Conservation (phyloP, 2,888 invertebrate genomes). For the Arctia plantaginis region DNA sequence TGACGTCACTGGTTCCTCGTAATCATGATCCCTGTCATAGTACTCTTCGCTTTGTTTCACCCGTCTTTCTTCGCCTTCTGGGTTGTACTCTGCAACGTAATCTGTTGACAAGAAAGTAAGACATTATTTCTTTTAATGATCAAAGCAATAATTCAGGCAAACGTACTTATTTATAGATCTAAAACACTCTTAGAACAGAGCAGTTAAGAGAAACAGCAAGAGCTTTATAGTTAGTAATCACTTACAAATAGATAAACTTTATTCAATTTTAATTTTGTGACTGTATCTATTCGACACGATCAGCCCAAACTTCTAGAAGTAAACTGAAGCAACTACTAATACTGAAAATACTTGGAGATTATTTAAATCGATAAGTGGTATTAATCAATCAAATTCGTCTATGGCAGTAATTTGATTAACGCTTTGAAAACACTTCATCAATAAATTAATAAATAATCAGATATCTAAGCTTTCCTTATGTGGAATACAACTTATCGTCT, state of each 20-base stretch:
- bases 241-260: not conserved
- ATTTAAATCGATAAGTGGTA: not conserved
- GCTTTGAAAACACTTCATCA: not conserved
- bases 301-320: not conserved
- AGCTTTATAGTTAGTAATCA: not conserved
- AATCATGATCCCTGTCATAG: constrained; percentile 67
- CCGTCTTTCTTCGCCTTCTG: constrained; percentile 48
- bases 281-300: not conserved
- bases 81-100: constrained; percentile 69
- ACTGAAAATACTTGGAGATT: not conserved
- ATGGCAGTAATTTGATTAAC: not conserved
- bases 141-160: too few relatives aligned
- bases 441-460: not conserved
- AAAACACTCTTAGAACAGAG: too few relatives aligned
- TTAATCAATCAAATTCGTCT: not conserved
- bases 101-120: constrained; percentile 53
- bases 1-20: constrained; percentile 71
- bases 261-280: not conserved
- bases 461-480: too few relatives aligned
- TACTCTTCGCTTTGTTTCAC: constrained; percentile 62
- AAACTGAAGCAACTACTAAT: not conserved
- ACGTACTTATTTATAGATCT: not conserved
- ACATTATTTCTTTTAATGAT: not conserved
- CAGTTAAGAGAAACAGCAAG: not conserved
- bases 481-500: not conserved